These are phyloP conservation scores for Dysmachus trigonus DNA, from an alignment of 2,888 invertebrate species.

Conservation along the genomic window DNA sequence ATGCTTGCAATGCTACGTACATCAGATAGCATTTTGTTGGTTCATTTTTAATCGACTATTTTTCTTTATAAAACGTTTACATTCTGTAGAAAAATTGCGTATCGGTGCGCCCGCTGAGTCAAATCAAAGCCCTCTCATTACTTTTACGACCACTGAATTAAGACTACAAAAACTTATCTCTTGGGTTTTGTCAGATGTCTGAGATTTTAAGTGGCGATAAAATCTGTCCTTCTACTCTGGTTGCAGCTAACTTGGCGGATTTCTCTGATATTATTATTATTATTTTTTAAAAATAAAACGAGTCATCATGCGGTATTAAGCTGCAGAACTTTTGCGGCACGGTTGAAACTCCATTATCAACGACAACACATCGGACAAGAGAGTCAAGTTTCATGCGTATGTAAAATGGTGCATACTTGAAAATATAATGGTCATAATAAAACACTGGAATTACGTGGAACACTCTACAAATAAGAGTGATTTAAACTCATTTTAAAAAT, in stretches of 20 bases:
- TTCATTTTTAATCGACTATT: not conserved
- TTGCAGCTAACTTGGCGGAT: not conserved
- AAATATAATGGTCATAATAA: not conserved
- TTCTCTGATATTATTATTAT: not conserved
- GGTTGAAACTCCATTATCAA: not conserved
- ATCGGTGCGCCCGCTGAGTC: not conserved
- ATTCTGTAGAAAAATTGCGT: not conserved
- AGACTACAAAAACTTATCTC: not conserved
- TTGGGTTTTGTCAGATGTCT: not conserved
- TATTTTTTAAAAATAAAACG: not conserved
- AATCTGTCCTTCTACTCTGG: not conserved
- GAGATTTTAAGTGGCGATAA: not conserved
- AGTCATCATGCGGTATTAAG: not conserved
- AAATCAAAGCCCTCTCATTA: not conserved
- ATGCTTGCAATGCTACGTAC: not conserved
- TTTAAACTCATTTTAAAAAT: not conserved
- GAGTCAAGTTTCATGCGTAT: not conserved
- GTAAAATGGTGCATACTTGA: not conserved
- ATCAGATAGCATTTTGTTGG: not conserved
- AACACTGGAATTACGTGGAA: not conserved
- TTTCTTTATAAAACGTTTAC: not conserved
- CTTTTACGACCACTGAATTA: not conserved
- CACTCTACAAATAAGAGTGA: not conserved
- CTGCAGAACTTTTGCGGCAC: not conserved
- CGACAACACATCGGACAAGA: not conserved